Evolutionary conservation across 2,113 vertebrate genomes (phyloP).

Genomic region (Heterochromis multidens): DNA sequence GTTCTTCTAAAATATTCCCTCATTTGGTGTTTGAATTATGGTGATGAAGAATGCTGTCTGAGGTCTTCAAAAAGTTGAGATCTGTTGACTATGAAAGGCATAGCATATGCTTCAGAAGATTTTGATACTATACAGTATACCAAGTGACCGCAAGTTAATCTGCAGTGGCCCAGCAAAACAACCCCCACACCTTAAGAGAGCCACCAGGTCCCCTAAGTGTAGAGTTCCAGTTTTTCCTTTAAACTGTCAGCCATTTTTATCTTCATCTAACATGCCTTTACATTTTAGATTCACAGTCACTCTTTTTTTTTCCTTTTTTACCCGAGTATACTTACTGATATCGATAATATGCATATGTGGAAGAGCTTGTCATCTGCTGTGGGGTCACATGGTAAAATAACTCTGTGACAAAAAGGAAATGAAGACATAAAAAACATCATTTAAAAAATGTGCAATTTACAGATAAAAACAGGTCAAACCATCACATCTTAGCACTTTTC

Average conservation of each 20-base stretch:
- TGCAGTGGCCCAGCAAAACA: not conserved
- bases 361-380: constrained; percentile 62
- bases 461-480: not conserved
- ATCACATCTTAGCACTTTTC: not conserved
- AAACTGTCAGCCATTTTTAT: not conserved
- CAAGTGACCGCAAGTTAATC: not conserved
- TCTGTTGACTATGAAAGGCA: not conserved
- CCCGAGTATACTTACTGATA: constrained; percentile 61
- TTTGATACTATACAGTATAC: not conserved
- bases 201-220: not conserved
- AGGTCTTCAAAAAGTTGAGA: not conserved
- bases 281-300: not conserved
- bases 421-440: not conserved
- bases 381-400: constrained; percentile 66
- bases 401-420: constrained; percentile 28
- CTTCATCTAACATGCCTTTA: not conserved
- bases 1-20: not conserved
- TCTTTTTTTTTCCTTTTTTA: not conserved
- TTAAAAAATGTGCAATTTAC: not conserved
- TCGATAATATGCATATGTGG: constrained; percentile 57
- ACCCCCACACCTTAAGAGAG: not conserved
- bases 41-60: not conserved
- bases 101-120: not conserved
- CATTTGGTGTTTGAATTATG: not conserved
- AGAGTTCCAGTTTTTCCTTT: not conserved